These are phyloP conservation scores for Struthio camelus DNA, from an alignment of 2,113 vertebrate species.

Conservation along the genomic window DNA sequence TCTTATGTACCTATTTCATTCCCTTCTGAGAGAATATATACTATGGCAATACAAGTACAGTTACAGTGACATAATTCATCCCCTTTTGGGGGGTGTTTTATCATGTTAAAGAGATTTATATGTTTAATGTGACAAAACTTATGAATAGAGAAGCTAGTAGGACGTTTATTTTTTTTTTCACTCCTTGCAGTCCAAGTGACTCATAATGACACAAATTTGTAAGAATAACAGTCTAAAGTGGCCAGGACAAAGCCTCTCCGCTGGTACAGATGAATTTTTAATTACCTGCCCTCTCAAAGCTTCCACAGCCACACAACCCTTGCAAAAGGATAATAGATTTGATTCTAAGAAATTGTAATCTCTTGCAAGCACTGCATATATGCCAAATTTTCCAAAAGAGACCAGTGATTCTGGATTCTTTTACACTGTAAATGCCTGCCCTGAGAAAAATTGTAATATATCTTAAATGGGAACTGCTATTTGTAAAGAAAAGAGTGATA, in stretches of 20 bases:
- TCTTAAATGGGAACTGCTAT: not conserved
- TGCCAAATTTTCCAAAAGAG: slow-evolving; percentile 24
- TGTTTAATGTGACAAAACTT: slow-evolving; percentile 47
- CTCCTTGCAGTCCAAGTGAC: slow-evolving; percentile 32
- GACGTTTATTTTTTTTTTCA: slow-evolving; percentile 41
- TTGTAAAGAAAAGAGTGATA: slow-evolving; percentile 35
- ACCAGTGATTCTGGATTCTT: not conserved
- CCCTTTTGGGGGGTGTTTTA: slow-evolving; percentile 39
- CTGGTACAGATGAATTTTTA: not conserved
- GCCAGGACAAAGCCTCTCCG: not conserved
- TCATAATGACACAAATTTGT: slow-evolving; percentile 34
- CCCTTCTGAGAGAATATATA: not conserved
- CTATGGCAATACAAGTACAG: not conserved
- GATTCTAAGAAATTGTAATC: not conserved
- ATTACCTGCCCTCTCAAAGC: not conserved
- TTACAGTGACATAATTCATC: slow-evolving; percentile 31
- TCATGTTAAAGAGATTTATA: slow-evolving; percentile 54
- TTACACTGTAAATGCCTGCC: not conserved
- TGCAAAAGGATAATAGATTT: not conserved
- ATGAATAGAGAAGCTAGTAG: slow-evolving; percentile 3
- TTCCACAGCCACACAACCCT: slow-evolving; percentile 21
- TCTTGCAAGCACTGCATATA: not conserved
- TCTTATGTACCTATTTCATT: not conserved
- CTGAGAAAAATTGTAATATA: not conserved
- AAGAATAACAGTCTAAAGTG: slow-evolving; percentile 51